phyloP scores from a whole-genome alignment of 2,797 vertebrate species.

The Choloepus didactylus region DNA sequence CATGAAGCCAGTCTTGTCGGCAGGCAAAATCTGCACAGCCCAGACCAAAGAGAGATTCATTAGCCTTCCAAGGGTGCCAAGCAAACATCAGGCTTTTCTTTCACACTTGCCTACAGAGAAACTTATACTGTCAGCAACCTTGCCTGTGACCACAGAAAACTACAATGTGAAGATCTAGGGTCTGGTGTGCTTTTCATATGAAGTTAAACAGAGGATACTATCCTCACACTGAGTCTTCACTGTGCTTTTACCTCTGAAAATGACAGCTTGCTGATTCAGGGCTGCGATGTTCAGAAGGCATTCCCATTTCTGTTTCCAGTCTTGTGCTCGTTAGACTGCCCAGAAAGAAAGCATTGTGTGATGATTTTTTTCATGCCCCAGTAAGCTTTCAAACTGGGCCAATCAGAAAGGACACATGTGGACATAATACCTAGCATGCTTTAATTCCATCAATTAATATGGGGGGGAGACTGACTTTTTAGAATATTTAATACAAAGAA shows the following conservation, averaged over 20 bases:
- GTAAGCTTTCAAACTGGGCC: slow-evolving; percentile 80
- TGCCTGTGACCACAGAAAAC: not conserved
- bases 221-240: not conserved
- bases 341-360: slow-evolving; percentile 81
- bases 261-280: slow-evolving; percentile 53
- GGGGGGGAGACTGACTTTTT: slow-evolving; percentile 77
- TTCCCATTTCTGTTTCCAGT: slow-evolving; percentile 68
- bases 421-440: slow-evolving; percentile 66
- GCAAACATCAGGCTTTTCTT: slow-evolving; percentile 36
- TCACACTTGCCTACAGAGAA: not conserved
- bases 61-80: not conserved
- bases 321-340: slow-evolving; percentile 74
- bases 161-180: not conserved
- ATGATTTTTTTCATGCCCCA: slow-evolving; percentile 74
- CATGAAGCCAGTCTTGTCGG: not conserved
- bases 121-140: not conserved
- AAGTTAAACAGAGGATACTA: slow-evolving; percentile 27
- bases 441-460: slow-evolving; percentile 84
- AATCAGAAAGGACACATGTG: slow-evolving; percentile 72
- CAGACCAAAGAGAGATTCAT: not conserved
- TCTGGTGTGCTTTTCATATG: not conserved
- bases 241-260: slow-evolving; percentile 71
- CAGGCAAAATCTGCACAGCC: not conserved
- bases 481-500: slow-evolving; percentile 87
- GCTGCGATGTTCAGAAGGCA: slow-evolving; percentile 72